phyloP scores from a whole-genome alignment of 2,113 vertebrate species.

The Peucedramus taeniatus region DNA sequence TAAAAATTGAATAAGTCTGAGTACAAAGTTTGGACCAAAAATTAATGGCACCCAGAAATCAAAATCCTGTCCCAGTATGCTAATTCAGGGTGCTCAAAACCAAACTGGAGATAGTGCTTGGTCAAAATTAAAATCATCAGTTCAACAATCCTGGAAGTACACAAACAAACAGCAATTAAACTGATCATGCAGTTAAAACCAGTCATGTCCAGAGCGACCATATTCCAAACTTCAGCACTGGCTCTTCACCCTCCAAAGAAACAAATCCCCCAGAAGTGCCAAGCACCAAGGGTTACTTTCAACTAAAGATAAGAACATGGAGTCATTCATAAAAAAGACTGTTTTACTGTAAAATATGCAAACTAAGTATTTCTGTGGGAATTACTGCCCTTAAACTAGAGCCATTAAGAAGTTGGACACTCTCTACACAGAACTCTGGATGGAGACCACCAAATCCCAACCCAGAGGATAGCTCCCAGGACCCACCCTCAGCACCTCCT shows the following conservation, averaged over 20 bases:
- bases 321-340: not conserved
- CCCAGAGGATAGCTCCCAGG: not conserved
- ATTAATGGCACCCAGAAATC: not conserved
- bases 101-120: not conserved
- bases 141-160: not conserved
- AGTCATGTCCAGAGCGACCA: not conserved
- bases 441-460: not conserved
- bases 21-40: not conserved
- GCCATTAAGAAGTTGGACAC: fast-evolving
- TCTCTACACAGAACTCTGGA: not conserved
- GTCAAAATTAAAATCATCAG: not conserved
- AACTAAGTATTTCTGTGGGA: not conserved
- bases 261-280: not conserved
- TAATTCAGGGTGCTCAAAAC: not conserved
- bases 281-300: not conserved
- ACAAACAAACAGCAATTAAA: not conserved
- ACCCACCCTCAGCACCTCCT: not conserved
- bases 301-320: not conserved
- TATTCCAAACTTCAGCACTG: not conserved
- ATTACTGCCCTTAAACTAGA: not conserved
- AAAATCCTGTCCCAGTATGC: not conserved
- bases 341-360: not conserved
- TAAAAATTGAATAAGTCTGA: not conserved
- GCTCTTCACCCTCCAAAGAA: not conserved
- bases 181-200: not conserved